Percentiles rank a stretch among this genome's conserved stretches.
These are phyloP conservation scores for Colossoma macropomum DNA, from an alignment of 2,113 vertebrate species.

Conservation along the genomic window DNA sequence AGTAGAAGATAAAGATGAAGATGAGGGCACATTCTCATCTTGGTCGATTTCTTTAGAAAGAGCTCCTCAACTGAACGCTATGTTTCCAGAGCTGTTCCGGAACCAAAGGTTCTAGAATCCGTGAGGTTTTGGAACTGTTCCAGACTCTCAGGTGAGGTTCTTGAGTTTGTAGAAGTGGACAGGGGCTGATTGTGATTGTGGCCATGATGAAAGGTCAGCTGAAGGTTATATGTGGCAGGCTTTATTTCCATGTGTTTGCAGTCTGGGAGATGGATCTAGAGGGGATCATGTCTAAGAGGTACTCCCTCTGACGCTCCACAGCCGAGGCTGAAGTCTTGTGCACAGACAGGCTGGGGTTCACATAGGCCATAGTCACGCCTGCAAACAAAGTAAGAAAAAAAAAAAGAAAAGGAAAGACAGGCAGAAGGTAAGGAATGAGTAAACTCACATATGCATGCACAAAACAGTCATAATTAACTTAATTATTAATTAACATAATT, in stretches of 20 bases:
- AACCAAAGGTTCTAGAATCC: background rate
- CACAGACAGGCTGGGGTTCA: slow-evolving; percentile 87
- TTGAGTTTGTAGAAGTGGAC: slow-evolving; percentile 11
- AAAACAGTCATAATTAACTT: no score
- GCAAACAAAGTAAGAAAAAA: slow-evolving; percentile 21
- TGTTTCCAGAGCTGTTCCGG: background rate
- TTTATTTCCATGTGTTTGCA: slow-evolving; percentile 93
- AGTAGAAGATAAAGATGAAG: background rate
- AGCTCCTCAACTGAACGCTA: background rate
- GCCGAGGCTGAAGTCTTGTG: slow-evolving; percentile 86
- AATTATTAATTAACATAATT: no score
- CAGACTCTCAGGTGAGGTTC: slow-evolving; percentile 7
- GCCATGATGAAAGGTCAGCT: background rate
- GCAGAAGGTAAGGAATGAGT: slow-evolving; percentile 18
- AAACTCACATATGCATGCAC: no score
- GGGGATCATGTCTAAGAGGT: slow-evolving; percentile 97
- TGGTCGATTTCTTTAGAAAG: slow-evolving; percentile 1
- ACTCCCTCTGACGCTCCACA: slow-evolving; percentile 94
- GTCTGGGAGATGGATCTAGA: slow-evolving; percentile 93
- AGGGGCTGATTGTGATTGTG: background rate
- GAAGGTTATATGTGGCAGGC: background rate
- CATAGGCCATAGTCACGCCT: slow-evolving; percentile 93
- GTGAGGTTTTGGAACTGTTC: background rate
- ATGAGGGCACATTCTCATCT: background rate
- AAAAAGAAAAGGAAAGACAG: slow-evolving; percentile 44